phyloP scores from a whole-genome alignment of 2,888 invertebrate species.

The Philopedon plagiatum region DNA sequence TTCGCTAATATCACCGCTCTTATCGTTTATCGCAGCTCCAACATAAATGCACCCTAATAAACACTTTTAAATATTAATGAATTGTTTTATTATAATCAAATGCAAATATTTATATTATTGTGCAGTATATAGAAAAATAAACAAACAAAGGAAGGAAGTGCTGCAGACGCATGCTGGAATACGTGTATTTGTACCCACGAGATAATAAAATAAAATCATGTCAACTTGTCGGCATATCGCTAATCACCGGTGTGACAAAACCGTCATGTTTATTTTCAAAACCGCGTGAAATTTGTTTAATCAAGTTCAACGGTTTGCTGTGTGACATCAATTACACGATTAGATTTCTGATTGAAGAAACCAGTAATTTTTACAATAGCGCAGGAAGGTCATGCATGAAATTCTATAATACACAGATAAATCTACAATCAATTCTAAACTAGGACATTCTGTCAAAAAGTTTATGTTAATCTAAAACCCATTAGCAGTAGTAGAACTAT shows the following conservation, averaged over 20 bases:
- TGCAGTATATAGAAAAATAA: not conserved
- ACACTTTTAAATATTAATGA: no score
- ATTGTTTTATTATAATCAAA: not conserved
- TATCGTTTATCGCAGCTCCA: no score
- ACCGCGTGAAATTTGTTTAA: conserved; percentile 13
- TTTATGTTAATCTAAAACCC: no score
- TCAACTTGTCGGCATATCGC: not conserved
- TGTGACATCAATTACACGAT: not conserved
- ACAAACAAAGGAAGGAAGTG: conserved; percentile 15
- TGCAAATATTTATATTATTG: not conserved
- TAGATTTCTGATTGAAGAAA: not conserved
- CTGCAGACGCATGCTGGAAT: conserved; percentile 12
- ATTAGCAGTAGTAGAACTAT: no score
- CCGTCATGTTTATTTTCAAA: conserved; percentile 8
- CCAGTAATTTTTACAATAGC: no score
- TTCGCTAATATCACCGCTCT: no score
- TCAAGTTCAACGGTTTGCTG: not conserved
- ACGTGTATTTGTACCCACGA: conserved; percentile 3
- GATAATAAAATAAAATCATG: conserved; percentile 19
- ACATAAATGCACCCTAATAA: no score
- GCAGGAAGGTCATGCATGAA: no score
- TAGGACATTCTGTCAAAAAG: no score
- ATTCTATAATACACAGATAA: no score
- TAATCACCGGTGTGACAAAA: not conserved
- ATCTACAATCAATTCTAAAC: no score